Evolutionary conservation across 1,140 invertebrate species (phyloP), one percentile per base, ranked within the genome.

Genomic region (Frieseomelitta varia): DNA sequence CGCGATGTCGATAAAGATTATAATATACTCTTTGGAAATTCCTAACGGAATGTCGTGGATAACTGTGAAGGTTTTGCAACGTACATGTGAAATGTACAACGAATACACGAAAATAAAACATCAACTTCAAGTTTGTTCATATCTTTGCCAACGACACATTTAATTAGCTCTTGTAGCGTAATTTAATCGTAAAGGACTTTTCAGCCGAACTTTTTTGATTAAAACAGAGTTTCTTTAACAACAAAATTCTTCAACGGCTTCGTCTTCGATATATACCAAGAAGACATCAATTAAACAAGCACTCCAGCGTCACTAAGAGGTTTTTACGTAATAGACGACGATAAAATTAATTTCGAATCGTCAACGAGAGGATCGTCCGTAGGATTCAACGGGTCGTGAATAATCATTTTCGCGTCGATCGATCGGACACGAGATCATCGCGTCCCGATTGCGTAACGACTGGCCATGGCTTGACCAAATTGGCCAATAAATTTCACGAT

Each of bases 401-500:
- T 17, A 58, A 85, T 79, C 27, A 67, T 83, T 77, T 85, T 75
- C 58, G 30, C 47, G 2, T 30, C 39, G 58, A 71, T 71, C 51
- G 51, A 69, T 67, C 51, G 79, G 67, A 69, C 63, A 67, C 17
- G 53, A n/a, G 67, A 67, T 47, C 51, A 21, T 81, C 69, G 56
- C 39, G 12, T 79, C 74, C 76, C 47, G 79, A 81, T 91, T 90
- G 63, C 61, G 72, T 85, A 90, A 51, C 56, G 61, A 69, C 24
- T 24, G 47, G n/a, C 75, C 81, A 24, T 71, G 55, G 65, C 68
- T 73, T 58, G 47, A 11, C 47, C 76, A 77, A 88, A 88, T 87
- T 87, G 85, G 73, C 72, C 84, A 81, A 82, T 87, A 88, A 89
- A 91, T 91, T 89, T 84, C 75, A 63, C 67, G 87, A 90, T 79